Base-by-base conservation (phyloP, 2,797 vertebrate genomes). In the Choloepus didactylus region DNA sequence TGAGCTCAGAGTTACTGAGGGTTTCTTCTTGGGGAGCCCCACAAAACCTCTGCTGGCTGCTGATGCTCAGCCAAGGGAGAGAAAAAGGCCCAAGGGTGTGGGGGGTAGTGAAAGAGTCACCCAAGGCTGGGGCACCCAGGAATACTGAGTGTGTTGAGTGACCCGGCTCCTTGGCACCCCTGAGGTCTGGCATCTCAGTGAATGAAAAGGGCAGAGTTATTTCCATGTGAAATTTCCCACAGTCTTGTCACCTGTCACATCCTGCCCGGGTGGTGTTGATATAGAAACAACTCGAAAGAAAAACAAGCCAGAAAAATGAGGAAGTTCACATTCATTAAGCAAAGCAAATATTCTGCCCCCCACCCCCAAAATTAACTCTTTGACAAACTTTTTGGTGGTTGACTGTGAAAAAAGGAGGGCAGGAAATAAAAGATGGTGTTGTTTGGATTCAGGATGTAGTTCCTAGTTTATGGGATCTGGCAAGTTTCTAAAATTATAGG, bases 251-350 rank as follows among this genome's bases (percentile, higher is more conserved):
- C 89, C 87, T 96, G 89, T 70, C 67, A 87, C 76, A 84, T 82
- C 80, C 73, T 96, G 84, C 73, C 54, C 0, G n/a, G 81, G 73
- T 77, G 46, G 31, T 96, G 35, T 66, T 96, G 87, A 92, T 90
- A 77, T 60, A 86, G 89, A 97, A 96, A 93, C 94, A 96, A 94
- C 84, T 75, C 49, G 73, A 94, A 96, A 95, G 80, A 56, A 95
- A 91, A 97, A 85, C 84, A 95, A 95, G 83, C 31, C 60, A 80
- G 91, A 97, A 93, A 94, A 96, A 95, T 86, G 29, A 95, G 81
- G 85, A 96, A 38, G 67, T 90, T 94, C 81, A 64, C 70, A 91
- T 94, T 94, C 85, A 91, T 90, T 95, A 96, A 96, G 72, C 81
- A 97, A 97, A 80, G 69, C 54, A 95, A 95, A 77, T 27, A 66